Conservation (phyloP, 2,113 vertebrate genomes). For the Galeopterus variegatus region DNA sequence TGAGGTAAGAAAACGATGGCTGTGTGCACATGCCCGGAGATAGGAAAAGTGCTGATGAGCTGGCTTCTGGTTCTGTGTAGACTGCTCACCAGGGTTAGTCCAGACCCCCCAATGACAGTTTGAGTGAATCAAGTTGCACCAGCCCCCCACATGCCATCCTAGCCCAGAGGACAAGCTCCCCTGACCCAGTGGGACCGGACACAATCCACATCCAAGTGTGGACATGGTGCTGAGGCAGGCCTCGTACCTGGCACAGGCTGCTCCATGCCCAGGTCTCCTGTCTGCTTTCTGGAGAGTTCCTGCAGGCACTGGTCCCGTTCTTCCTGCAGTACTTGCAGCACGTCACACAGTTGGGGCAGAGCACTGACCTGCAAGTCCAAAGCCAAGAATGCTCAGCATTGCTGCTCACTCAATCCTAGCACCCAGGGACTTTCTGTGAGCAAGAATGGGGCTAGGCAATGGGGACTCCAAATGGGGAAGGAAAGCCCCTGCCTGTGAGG, state of each 20-base stretch:
- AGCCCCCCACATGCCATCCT: not conserved
- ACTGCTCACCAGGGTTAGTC: not conserved
- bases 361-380: conserved; percentile 82
- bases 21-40: not conserved
- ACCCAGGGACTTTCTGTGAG: not conserved
- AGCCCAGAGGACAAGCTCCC: no score
- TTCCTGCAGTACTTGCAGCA: conserved; percentile 86
- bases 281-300: conserved; percentile 79
- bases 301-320: conserved; percentile 90
- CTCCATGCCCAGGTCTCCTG: conserved; percentile 27
- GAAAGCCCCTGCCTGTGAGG: not conserved
- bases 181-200: not conserved
- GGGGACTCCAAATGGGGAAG: not conserved
- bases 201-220: rapidly evolving
- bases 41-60: not conserved
- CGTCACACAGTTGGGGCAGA: conserved; percentile 88
- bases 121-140: not conserved
- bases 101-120: not conserved
- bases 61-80: not conserved
- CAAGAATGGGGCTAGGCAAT: not conserved
- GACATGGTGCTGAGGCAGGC: not conserved
- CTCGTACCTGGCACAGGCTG: conserved; percentile 78
- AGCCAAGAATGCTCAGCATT: not conserved
- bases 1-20: not conserved
- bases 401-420: not conserved